These are phyloP conservation scores for Baronia brevicornis DNA, from an alignment of 2,888 invertebrate genomes.

Conservation along the genomic window DNA sequence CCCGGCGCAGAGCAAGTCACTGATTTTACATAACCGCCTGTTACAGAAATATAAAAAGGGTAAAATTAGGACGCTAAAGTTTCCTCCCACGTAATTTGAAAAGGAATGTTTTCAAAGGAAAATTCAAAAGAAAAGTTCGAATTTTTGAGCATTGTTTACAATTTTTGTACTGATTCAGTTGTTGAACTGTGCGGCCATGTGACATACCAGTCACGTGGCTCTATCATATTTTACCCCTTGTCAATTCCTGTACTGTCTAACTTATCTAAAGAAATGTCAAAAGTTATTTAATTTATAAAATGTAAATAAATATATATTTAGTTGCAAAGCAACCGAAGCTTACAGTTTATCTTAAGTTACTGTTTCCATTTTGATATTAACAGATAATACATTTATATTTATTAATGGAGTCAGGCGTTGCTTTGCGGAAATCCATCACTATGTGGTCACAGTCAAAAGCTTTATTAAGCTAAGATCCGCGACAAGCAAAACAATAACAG, in stretches of 20 bases:
- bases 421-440: too few relatives aligned
- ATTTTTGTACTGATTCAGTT: constrained; percentile 3
- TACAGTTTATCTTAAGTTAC: too few relatives aligned
- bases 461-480: too few relatives aligned
- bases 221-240: background rate
- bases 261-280: too few relatives aligned
- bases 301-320: too few relatives aligned
- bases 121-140: background rate
- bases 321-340: too few relatives aligned
- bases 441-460: too few relatives aligned
- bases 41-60: constrained; percentile 6
- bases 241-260: background rate
- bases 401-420: too few relatives aligned
- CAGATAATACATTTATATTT: too few relatives aligned
- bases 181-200: constrained; percentile 4
- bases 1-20: too few relatives aligned
- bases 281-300: background rate
- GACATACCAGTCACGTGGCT: constrained; percentile 9
- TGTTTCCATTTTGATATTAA: too few relatives aligned
- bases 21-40: constrained; percentile 8
- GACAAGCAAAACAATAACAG: too few relatives aligned
- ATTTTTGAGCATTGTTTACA: background rate
- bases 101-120: background rate
- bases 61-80: background rate
- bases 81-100: background rate